phyloP scores from a whole-genome alignment of 1,140 invertebrate species.

The Hycleus cichorii region DNA sequence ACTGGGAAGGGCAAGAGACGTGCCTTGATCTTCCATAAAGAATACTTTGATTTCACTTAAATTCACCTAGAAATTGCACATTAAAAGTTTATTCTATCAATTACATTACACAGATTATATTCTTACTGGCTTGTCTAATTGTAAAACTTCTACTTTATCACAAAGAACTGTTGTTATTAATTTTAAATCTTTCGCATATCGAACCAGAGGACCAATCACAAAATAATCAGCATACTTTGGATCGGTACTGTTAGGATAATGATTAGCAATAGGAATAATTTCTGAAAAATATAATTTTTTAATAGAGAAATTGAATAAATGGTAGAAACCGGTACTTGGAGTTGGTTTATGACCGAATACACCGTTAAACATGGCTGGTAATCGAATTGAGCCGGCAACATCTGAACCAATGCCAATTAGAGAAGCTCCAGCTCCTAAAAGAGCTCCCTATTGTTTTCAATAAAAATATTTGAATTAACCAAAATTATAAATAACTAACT shows the following conservation, averaged over 20 bases:
- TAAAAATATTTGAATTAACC: not conserved
- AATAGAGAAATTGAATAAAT: not conserved
- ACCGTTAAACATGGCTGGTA: constrained; percentile 81
- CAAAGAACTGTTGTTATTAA: constrained; percentile 56
- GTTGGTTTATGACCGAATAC: constrained; percentile 83
- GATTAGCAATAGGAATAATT: constrained; percentile 48
- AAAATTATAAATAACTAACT: constrained; percentile 37
- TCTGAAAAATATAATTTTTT: constrained; percentile 32
- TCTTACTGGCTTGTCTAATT: constrained; percentile 32
- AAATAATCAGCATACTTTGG: constrained; percentile 26
- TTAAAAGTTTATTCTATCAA: constrained; percentile 27
- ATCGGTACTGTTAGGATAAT: constrained; percentile 49
- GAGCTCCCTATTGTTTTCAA: constrained; percentile 46
- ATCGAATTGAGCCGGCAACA: constrained; percentile 74
- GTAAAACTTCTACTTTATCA: constrained; percentile 32
- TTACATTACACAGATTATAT: constrained; percentile 37
- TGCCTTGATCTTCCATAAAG: constrained; percentile 68
- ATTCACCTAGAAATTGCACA: constrained; percentile 49
- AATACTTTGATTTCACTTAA: constrained; percentile 63
- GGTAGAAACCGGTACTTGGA: constrained; percentile 28
- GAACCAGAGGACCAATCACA: constrained; percentile 67
- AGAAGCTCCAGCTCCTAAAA: constrained; percentile 65
- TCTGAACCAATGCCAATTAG: constrained; percentile 78
- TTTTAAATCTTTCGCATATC: constrained; percentile 68
- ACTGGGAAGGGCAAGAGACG: constrained; percentile 51